These are phyloP conservation scores for Helarctos malayanus DNA, from an alignment of 2,797 vertebrate species.

Conservation along the genomic window DNA sequence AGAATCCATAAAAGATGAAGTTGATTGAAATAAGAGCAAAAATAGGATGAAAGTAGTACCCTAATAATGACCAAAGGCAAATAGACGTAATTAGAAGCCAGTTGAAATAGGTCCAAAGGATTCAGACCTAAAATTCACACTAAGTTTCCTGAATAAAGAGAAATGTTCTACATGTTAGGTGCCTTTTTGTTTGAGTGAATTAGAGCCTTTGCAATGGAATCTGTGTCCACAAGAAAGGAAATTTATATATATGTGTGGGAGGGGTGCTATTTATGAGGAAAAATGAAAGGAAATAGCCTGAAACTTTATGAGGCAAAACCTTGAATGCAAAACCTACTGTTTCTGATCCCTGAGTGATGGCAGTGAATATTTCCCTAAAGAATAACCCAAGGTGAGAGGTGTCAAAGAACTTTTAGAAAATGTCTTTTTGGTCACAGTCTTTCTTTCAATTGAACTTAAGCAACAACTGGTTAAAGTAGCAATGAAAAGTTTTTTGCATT, in stretches of 20 bases:
- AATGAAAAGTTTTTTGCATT: slow-evolving; percentile 28
- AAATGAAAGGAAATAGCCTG: not conserved
- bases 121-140: not conserved
- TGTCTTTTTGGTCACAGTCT: not conserved
- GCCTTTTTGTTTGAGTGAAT: not conserved
- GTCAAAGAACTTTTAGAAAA: not conserved
- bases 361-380: not conserved
- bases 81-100: not conserved
- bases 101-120: not conserved
- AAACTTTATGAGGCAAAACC: not conserved
- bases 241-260: not conserved
- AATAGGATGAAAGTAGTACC: not conserved
- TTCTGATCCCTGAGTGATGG: not conserved
- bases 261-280: not conserved
- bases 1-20: not conserved
- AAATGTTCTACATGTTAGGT: not conserved
- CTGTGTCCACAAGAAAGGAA: not conserved
- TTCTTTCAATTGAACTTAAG: not conserved
- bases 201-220: not conserved
- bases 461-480: not conserved
- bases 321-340: not conserved
- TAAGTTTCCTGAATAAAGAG: not conserved
- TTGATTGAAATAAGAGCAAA: not conserved
- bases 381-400: not conserved
- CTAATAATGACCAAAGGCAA: not conserved